Evolutionary conservation across 2,797 vertebrate species (phyloP), one percentile per base, ranked within the genome.

Genomic region (Gadopsis bispinosus): DNA sequence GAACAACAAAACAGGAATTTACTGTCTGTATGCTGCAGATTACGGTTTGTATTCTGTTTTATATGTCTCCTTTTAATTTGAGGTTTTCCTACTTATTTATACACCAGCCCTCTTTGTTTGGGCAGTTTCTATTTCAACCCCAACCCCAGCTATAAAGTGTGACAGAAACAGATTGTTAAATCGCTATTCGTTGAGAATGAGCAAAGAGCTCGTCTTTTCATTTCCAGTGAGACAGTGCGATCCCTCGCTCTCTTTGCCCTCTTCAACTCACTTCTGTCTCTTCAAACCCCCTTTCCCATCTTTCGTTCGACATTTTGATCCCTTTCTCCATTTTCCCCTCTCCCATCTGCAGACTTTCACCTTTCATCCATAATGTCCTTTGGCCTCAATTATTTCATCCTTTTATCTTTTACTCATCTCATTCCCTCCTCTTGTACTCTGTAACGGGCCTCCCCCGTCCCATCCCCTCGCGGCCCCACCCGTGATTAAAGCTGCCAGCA

Each of bases 311-410:
- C 83, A 83, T 72, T 76, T 83, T 84, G 75, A 88, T 85, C 79
- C 72, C 71, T 41, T 64, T 54, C 67, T 77, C 55, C 22, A 33
- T 69, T 85, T 87, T 71, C 50, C 17, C 0, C 43, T 6, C 48
- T 39, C 68, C 60, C 37, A 83, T 87, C 69, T 82, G 68, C 80
- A 86, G 88, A 89, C 89, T 80, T 89, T 90, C 74, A 86, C 88
- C 83, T 86, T 84, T 88, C 64, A 77, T 90, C 79, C 83, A 84
- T 80, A 69, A 60, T 50, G 79, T 88, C 81, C 85, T 89, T 83
- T 91, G 90, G 70, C 90, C 91, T 91, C 90, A 90, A 90, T 90
- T 89, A 93, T 90, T 89, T 87, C 81, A 85, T 82, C 79, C 55
- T 65, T 90, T 87, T 83, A 85, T 89, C 90, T 90, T 80, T 77